Evolutionary conservation across 1,140 invertebrate genomes (phyloP).

Genomic region (Anthonomus grandis): DNA sequence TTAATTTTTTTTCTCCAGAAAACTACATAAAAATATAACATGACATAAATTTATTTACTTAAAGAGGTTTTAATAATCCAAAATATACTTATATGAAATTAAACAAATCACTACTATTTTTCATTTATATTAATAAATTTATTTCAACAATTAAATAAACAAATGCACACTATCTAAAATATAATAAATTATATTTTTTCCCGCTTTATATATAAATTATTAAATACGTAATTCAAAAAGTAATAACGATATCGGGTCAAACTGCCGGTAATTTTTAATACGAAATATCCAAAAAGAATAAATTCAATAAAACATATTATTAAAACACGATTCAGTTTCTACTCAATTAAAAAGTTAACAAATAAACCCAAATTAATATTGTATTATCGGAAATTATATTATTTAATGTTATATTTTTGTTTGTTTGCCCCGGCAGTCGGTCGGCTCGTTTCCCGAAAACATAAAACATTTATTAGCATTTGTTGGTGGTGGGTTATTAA

Average conservation of each 20-base stretch:
- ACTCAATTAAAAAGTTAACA: slow-evolving; percentile 19
- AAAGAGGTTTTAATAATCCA: too few relatives aligned
- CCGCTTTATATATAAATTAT: too few relatives aligned
- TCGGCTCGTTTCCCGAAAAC: too few relatives aligned
- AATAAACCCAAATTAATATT: slow-evolving; percentile 13
- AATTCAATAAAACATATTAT: slow-evolving; percentile 13
- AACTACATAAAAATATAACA: too few relatives aligned
- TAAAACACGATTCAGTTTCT: slow-evolving; percentile 10
- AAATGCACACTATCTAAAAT: too few relatives aligned
- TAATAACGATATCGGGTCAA: not conserved
- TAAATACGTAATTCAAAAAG: not conserved
- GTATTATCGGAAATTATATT: slow-evolving; percentile 15
- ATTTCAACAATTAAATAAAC: too few relatives aligned
- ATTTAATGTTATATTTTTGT: slow-evolving; percentile 20
- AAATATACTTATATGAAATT: too few relatives aligned
- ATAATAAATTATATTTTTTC: too few relatives aligned
- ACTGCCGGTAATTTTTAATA: slow-evolving; percentile 1
- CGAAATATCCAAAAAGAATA: not conserved
- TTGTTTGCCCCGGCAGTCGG: slow-evolving; percentile 4
- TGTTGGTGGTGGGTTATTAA: slow-evolving; percentile 18
- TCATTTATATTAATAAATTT: too few relatives aligned
- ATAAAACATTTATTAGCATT: slow-evolving; percentile 21
- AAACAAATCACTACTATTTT: too few relatives aligned
- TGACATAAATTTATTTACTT: too few relatives aligned
- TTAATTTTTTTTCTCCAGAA: too few relatives aligned